Conservation (phyloP, 2,113 vertebrate genomes). For the Talpa occidentalis region DNA sequence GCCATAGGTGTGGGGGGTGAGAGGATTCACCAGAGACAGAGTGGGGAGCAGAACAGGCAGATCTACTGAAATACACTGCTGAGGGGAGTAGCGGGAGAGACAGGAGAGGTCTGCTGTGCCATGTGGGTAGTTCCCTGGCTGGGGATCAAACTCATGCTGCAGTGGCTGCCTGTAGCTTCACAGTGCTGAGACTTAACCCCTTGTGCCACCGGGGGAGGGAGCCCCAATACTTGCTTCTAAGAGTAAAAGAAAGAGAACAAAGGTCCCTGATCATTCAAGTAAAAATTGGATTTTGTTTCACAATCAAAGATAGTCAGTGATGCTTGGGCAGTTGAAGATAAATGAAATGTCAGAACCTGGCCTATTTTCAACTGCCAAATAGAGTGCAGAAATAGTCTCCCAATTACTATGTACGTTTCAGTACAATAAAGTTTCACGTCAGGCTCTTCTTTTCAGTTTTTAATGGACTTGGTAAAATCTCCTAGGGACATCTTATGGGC, state of each 20-base stretch:
- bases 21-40: no score
- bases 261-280: background rate
- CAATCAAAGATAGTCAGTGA: background rate
- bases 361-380: background rate
- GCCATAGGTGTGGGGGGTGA: no score
- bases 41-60: no score
- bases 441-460: background rate
- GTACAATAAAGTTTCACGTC: background rate
- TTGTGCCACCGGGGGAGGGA: no score
- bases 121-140: no score
- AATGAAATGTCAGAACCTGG: background rate
- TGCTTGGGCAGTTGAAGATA: background rate
- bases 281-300: conserved; percentile 33
- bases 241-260: conserved; percentile 14
- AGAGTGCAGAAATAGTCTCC: background rate
- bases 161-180: no score
- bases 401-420: background rate
- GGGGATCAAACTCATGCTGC: no score
- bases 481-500: background rate
- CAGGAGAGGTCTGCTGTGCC: no score
- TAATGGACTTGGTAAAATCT: background rate
- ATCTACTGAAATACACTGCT: no score
- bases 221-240: background rate
- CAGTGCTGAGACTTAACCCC: no score
- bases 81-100: no score